Evolutionary conservation across 2,888 invertebrate genomes (phyloP).

Genomic region (Tholera decimalis): DNA sequence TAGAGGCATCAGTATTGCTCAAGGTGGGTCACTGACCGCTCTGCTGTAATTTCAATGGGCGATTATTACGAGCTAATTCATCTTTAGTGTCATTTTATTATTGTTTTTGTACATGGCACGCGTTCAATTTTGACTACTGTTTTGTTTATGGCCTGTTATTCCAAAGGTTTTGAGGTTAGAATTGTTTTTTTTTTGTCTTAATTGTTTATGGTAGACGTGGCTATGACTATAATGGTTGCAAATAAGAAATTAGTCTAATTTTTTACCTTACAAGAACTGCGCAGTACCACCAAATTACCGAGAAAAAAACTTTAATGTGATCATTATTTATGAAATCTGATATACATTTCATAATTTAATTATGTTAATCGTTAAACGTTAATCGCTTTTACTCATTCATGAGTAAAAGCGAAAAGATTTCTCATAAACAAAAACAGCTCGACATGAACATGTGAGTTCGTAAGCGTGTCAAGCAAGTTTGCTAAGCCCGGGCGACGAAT

Average conservation of each 20-base stretch:
- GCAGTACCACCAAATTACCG: background rate
- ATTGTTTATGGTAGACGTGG: constrained; percentile 24
- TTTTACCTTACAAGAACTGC: background rate
- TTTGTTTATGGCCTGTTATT: constrained; percentile 15
- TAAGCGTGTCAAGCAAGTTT: constrained; percentile 66
- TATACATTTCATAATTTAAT: constrained; percentile 11
- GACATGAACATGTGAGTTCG: constrained; percentile 48
- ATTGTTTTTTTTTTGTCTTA: background rate
- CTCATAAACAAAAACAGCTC: constrained; percentile 39
- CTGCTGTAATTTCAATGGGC: constrained; percentile 56
- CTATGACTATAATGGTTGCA: background rate
- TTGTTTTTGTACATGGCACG: constrained; percentile 16
- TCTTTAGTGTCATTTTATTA: constrained; percentile 20
- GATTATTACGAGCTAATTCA: constrained; percentile 54
- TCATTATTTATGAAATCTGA: constrained; percentile 4
- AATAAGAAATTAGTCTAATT: constrained; percentile 8
- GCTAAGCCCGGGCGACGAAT: constrained; percentile 46
- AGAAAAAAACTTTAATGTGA: background rate
- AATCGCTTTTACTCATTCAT: too few relatives aligned
- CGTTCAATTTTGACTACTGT: background rate
- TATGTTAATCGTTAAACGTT: too few relatives aligned
- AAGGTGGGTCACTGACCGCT: constrained; percentile 65
- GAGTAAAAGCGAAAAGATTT: constrained; percentile 39
- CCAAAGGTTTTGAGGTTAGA: constrained; percentile 15
- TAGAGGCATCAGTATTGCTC: constrained; percentile 60